phyloP scores from a whole-genome alignment of 2,888 invertebrate species.

The Epirrhoe alternata region DNA sequence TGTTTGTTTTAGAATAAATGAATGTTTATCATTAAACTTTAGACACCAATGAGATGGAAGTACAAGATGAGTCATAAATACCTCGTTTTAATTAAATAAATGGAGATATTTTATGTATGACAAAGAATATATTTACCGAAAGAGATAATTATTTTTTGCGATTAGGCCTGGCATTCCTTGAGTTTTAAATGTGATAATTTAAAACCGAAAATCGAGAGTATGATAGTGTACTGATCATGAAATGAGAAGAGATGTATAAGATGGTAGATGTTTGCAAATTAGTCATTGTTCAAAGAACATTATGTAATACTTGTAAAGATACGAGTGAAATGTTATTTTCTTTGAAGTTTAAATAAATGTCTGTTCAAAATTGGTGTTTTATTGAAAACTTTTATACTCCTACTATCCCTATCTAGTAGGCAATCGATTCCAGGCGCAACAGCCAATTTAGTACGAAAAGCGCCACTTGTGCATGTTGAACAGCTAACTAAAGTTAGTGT shows the following conservation, averaged over 20 bases:
- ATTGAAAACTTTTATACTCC: slow-evolving; percentile 38
- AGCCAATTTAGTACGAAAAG: no score
- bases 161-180: slow-evolving; percentile 42
- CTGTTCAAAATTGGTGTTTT: slow-evolving; percentile 68
- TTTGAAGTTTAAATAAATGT: slow-evolving; percentile 83
- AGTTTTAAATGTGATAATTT: slow-evolving; percentile 44
- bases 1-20: slow-evolving; percentile 5
- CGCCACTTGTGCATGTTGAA: no score
- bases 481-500: no score
- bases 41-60: slow-evolving; percentile 46
- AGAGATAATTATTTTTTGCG: slow-evolving; percentile 42
- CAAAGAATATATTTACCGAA: slow-evolving; percentile 39
- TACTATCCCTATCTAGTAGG: no score
- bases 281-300: slow-evolving; percentile 57
- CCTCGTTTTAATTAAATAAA: slow-evolving; percentile 47
- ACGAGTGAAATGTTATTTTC: slow-evolving; percentile 75
- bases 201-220: slow-evolving; percentile 32
- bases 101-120: slow-evolving; percentile 41
- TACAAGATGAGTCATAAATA: slow-evolving; percentile 56
- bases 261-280: slow-evolving; percentile 35
- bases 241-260: slow-evolving; percentile 29
- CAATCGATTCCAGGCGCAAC: no score
- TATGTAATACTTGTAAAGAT: slow-evolving; percentile 50
- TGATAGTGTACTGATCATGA: slow-evolving; percentile 34
- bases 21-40: slow-evolving; percentile 26